phyloP scores from a whole-genome alignment of 2,888 invertebrate species.

The Oxycera nigricornis region DNA sequence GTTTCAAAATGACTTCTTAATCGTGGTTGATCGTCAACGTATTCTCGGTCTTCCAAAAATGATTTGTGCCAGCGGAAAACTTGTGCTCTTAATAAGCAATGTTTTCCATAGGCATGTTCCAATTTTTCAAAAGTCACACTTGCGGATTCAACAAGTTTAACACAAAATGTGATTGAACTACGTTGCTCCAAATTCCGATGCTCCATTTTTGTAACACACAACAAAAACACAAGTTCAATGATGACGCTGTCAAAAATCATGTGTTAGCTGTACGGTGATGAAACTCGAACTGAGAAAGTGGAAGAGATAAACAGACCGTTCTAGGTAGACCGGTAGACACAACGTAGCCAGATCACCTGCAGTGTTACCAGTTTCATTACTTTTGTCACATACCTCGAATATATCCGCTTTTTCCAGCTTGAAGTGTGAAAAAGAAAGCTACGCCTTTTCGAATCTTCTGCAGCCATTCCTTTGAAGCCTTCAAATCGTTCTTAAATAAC shows the following conservation, averaged over 20 bases:
- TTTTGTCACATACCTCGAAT: background rate
- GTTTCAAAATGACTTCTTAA: background rate
- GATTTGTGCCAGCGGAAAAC: constrained; percentile 6
- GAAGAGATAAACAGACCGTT: background rate
- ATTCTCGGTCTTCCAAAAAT: background rate
- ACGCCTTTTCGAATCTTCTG: too few relatives aligned
- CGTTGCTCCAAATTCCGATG: background rate
- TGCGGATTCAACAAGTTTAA: background rate
- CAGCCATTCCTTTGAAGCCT: too few relatives aligned
- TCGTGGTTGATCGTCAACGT: background rate
- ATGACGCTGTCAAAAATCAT: too few relatives aligned
- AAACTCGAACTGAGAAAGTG: too few relatives aligned
- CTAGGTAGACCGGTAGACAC: background rate
- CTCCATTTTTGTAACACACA: background rate
- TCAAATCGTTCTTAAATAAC: too few relatives aligned
- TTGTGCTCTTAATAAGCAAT: background rate
- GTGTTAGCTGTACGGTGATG: too few relatives aligned
- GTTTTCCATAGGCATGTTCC: background rate
- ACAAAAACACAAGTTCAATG: too few relatives aligned
- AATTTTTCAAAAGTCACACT: background rate
- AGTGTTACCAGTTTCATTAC: background rate
- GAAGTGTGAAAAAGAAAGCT: background rate
- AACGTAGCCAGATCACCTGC: background rate
- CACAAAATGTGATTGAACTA: background rate
- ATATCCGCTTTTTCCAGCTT: background rate